Evolutionary conservation across 2,888 invertebrate species (phyloP), one percentile per base, ranked within the genome.

Genomic region (Smittia sp.): DNA sequence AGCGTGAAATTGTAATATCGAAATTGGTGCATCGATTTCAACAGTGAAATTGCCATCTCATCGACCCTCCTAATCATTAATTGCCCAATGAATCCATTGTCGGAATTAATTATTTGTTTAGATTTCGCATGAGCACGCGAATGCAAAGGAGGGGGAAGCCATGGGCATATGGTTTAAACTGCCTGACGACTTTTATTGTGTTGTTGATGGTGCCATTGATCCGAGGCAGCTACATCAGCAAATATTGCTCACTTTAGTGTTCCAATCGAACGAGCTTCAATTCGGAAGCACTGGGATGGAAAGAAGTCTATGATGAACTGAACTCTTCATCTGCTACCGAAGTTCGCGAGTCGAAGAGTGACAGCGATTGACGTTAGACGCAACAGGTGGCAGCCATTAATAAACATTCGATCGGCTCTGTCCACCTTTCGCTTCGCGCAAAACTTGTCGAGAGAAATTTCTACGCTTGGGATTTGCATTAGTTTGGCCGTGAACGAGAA

Each of bases 1-100:
- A 69, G 69, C 69, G 27, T 69, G 32, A 69, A 69, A 69, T 69
- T 69, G 18, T 69, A 69, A 69, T 20, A 41, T 69, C 66, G n/a
- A 27, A 46, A 11, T 11, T 46, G 2, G 15, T 25, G 65, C 27
- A 24, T 27, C 9, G 7, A 13, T 15, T 15, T 65, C 11, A 11
- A 15, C 4, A 65, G 58, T 18, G 24, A 46, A 11, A 11, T 15
- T 25, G 63, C 63, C 18, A 13, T 52, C 13, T 63, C 18, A 63
- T 11, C 27, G 7, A 25, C 32, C 32, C 32, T 15, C 13, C 15
- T 3, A 27, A 20, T 54, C 15, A 54, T 54, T 54, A 69, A 69
- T 32, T 54, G 54, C 22, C 41, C 69, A 69, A 27, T 69, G 27
- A 52, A 20, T 69, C 54, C 20, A 54, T 52, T 52, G 69, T 69